Evolutionary conservation across 2,888 invertebrate species (phyloP), one percentile per base, ranked within the genome.

Genomic region (Melanargia galathea): DNA sequence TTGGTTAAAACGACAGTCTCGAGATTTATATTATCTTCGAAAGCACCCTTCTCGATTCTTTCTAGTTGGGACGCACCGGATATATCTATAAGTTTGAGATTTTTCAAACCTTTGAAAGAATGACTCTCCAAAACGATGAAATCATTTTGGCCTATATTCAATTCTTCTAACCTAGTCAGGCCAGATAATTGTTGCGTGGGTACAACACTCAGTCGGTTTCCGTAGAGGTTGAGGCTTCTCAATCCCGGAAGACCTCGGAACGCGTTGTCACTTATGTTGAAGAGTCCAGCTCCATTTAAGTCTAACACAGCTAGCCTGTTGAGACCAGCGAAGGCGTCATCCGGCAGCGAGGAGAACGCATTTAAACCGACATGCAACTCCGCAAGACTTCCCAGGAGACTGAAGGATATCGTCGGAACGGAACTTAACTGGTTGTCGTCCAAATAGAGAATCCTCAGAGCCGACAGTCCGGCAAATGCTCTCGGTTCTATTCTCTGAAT

Each of bases 301-400:
- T 97, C 97, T 73, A 97, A 85, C 13, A 95, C 94, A 1, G 95
- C 93, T 22, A 97, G 87, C 65, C 95, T 94, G 70, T 94, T 94
- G 10, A 97, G 92, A 60, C 96, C 95, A 58, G 93, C 93, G 82
- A 97, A 97, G 13, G 96, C 95, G 70, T 96, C 96, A 71, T 95
- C 94, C 8, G 95, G 95, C 64, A 97, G 89, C 58, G 92, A 92
- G 16, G 95, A 93, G 79, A 97, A 97, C 0, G 94, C 95, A 79
- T 97, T 97, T 68, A 96, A 93, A 11, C 97, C 97, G 45, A 97
- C 93, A 77, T 96, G 96, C 11, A 97, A 87, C 82, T 97, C 97
- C 2, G 97, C 97, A 63, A 97, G 90, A 71, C 95, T 95, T 62
- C 95, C 95, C 73, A 97, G 85, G 2, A 95, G 93, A 24, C 94